Base-by-base conservation (phyloP, 1,140 invertebrate species). In the Venustaconcha ellipsiformis region DNA sequence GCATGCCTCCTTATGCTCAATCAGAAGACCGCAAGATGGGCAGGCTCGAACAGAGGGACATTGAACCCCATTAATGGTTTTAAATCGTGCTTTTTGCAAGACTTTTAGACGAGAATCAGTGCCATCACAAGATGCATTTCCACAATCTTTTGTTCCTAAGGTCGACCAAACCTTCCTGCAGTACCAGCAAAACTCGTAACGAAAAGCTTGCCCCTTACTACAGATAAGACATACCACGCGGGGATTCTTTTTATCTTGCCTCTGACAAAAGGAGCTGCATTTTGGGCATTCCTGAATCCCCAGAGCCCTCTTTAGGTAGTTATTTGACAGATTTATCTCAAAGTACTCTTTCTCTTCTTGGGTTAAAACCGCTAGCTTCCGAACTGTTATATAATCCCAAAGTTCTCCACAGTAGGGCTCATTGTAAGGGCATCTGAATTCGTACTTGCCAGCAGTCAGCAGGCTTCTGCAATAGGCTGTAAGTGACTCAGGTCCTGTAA, bases 121-220 rank as follows among this genome's bases (percentile, higher is more conserved):
- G 17, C 74, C 68, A 1, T 70, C 67, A 58, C 78, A 80, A 1
- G 26, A 20, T 4, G 30, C 6, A 60, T 77, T 80, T 20, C 78
- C 78, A 62, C 78, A 80, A 20, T 77, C 65, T 12, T 57, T 63
- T 23, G 62, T 57, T 3, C n/a, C 20, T 14, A 5, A 3, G 17
- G 74, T 58, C 15, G 67, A 56, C 76, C 78, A 82, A 2, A 18
- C 15, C 15, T 64, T 56, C 26, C 71, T 48, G 66, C 81, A 80
- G 37, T 63, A 78, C 76, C 79, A 78, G 30, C 79, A 81, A 56
- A 81, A 81, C 56, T 81, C 79, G 56, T 70, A 76, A 17, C 11
- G 13, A 15, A 58, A 57, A 1, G 73, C 60, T 2, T 76, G 65
- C 57, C 56, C 66, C 58, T 57, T 23, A 11, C 60, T 72, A 23